A percentile compares a stretch with the other conserved stretches of the same genome.
Evolutionary conservation across 2,797 vertebrate species (phyloP).

Genomic region (Anisognathus igniventris): DNA sequence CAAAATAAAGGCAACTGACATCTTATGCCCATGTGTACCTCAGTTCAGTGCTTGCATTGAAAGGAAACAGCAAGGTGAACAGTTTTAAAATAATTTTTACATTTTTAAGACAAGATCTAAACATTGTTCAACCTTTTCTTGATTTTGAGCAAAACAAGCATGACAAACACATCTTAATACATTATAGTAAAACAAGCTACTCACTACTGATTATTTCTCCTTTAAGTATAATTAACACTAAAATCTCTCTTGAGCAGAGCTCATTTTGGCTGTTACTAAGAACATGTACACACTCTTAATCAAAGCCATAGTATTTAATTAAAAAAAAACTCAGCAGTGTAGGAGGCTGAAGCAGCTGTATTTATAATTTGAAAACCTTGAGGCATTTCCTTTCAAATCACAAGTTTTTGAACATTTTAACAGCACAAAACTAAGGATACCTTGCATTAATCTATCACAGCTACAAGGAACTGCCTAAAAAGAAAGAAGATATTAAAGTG

Average conservation of each 20-base stretch:
- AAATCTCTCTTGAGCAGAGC: not conserved
- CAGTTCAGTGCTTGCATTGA: not conserved
- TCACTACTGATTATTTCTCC: not conserved
- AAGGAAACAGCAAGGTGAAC: conserved; percentile 10
- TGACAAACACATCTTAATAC: not conserved
- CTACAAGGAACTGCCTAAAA: conserved; percentile 22
- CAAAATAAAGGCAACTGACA: not conserved
- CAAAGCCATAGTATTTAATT: not conserved
- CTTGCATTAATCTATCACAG: conserved; percentile 11
- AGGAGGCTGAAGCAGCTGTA: not conserved
- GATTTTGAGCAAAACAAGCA: not conserved
- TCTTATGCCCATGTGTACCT: accelerated
- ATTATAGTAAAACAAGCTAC: not conserved
- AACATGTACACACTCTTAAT: not conserved
- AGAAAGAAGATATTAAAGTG: not conserved
- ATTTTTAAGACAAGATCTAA: not conserved
- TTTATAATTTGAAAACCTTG: not conserved
- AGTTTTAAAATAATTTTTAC: not conserved
- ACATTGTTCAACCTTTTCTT: not conserved
- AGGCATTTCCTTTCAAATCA: conserved; percentile 22
- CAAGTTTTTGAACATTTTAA: not conserved
- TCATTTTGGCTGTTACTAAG: not conserved
- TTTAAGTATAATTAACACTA: not conserved
- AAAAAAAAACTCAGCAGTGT: not conserved
- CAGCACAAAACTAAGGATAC: not conserved